Evolutionary conservation across 2,797 vertebrate genomes (phyloP).

Genomic region (Nasua narica): DNA sequence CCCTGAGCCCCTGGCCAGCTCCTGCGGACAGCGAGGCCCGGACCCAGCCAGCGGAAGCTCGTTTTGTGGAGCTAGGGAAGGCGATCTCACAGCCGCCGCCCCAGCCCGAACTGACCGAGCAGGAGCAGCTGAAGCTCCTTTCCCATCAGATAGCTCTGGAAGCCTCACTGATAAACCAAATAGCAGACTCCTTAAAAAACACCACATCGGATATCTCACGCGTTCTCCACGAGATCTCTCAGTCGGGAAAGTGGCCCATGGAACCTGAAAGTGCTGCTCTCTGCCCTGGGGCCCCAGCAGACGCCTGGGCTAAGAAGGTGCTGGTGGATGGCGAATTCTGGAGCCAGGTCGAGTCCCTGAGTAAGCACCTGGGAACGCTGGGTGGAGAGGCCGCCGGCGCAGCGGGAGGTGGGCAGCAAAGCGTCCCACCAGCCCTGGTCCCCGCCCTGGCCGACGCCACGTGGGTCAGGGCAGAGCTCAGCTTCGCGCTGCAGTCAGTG

Average conservation of each 20-base stretch:
- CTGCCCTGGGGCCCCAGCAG: constrained; percentile 85
- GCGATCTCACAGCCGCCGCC: constrained; percentile 63
- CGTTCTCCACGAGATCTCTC: constrained; percentile 87
- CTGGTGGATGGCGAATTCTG: constrained; percentile 92
- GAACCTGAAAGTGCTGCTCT: constrained; percentile 82
- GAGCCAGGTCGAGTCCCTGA: constrained; percentile 89
- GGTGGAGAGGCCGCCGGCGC: constrained; percentile 59
- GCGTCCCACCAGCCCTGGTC: constrained; percentile 60
- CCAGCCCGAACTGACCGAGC: constrained; percentile 72
- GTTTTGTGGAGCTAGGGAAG: neutral
- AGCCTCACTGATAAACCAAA: constrained; percentile 91
- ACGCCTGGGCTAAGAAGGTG: constrained; percentile 90
- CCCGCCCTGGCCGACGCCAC: constrained; percentile 78
- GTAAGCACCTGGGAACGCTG: constrained; percentile 76
- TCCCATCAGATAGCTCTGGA: constrained; percentile 92
- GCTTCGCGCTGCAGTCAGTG: constrained; percentile 89
- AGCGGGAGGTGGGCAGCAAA: constrained; percentile 46
- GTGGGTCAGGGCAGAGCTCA: constrained; percentile 91
- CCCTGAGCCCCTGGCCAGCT: constrained; percentile 53
- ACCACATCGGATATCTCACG: constrained; percentile 87
- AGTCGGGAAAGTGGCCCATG: constrained; percentile 81
- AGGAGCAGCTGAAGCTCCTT: constrained; percentile 86
- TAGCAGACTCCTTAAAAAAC: constrained; percentile 91
- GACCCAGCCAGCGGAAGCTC: neutral
- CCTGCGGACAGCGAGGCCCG: rapidly evolving